Evolutionary conservation across 2,888 invertebrate species (phyloP).

Genomic region (Scaptomyza flava): DNA sequence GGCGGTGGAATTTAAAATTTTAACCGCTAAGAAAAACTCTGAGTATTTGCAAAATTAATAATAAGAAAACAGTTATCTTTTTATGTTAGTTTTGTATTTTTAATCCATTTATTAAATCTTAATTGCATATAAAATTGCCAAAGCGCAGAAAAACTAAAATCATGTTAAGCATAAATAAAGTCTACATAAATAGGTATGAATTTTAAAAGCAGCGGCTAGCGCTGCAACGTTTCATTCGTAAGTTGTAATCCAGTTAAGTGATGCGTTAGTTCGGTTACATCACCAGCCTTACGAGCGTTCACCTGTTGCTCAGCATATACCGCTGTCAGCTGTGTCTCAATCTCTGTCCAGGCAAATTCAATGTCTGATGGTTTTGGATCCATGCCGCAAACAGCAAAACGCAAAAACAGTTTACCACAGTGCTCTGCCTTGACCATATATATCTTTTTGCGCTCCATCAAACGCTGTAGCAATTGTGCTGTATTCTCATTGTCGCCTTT

Average conservation of each 20-base stretch:
- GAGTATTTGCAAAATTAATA: background rate
- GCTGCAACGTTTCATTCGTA: conserved; percentile 53
- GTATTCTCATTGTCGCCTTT: conserved; percentile 90
- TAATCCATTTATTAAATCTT: conserved; percentile 44
- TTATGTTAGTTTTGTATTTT: background rate
- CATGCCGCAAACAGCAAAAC: conserved; percentile 93
- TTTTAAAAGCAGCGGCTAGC: conserved; percentile 18
- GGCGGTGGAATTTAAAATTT: background rate
- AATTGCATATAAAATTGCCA: conserved; percentile 21
- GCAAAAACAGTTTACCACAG: conserved; percentile 88
- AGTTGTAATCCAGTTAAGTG: conserved; percentile 63
- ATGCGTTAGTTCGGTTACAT: conserved; percentile 61
- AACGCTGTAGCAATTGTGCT: conserved; percentile 88
- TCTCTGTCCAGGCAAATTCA: conserved; percentile 89
- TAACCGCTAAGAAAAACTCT: no score
- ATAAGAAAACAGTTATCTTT: background rate
- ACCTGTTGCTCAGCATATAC: conserved; percentile 61
- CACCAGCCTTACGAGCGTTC: conserved; percentile 40
- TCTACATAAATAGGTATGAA: conserved; percentile 1
- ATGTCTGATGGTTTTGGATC: conserved; percentile 89
- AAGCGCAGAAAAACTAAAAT: conserved; percentile 19
- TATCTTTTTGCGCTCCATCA: conserved; percentile 91
- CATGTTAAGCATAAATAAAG: conserved; percentile 37
- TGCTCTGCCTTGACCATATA: conserved; percentile 92
- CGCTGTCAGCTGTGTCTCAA: conserved; percentile 86